phyloP scores from a whole-genome alignment of 2,888 invertebrate genomes.

The Trilocha varians region DNA sequence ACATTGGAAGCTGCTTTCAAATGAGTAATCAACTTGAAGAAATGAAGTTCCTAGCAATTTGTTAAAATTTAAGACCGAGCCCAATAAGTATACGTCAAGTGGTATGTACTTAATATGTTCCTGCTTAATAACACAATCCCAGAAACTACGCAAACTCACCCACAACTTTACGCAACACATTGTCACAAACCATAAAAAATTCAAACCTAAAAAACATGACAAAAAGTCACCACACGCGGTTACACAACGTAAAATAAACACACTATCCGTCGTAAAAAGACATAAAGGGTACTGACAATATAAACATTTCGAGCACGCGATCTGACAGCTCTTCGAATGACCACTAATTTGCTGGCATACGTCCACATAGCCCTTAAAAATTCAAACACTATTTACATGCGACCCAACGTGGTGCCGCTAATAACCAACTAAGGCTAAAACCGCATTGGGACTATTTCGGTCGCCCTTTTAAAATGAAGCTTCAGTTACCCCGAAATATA shows the following conservation, averaged over 20 bases:
- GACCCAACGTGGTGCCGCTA: conserved; percentile 37
- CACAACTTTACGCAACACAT: too few species aligned
- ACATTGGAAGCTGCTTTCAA: too few species aligned
- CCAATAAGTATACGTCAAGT: too few species aligned
- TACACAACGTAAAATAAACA: not conserved
- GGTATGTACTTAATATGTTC: too few species aligned
- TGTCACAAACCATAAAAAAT: too few species aligned
- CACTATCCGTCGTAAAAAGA: not conserved
- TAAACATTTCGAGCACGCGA: conserved; percentile 13
- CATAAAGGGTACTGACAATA: not conserved
- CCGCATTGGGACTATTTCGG: conserved; percentile 52
- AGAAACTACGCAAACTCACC: too few species aligned
- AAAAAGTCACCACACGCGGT: not conserved
- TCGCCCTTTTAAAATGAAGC: conserved; percentile 61
- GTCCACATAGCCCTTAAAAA: conserved; percentile 43
- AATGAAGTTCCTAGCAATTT: too few species aligned
- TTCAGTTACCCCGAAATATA: conserved; percentile 44
- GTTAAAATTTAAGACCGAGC: too few species aligned
- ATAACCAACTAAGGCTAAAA: conserved; percentile 48
- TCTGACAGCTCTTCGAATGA: conserved; percentile 8
- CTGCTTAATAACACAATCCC: too few species aligned
- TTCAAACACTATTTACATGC: conserved; percentile 66
- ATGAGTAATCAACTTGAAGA: too few species aligned
- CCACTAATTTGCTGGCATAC: conserved; percentile 12
- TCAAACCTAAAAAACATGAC: not conserved